Percentiles rank a stretch among this genome's conserved stretches.
Evolutionary conservation across 1,140 invertebrate genomes (phyloP).

Genomic region (Plutomurus gul): DNA sequence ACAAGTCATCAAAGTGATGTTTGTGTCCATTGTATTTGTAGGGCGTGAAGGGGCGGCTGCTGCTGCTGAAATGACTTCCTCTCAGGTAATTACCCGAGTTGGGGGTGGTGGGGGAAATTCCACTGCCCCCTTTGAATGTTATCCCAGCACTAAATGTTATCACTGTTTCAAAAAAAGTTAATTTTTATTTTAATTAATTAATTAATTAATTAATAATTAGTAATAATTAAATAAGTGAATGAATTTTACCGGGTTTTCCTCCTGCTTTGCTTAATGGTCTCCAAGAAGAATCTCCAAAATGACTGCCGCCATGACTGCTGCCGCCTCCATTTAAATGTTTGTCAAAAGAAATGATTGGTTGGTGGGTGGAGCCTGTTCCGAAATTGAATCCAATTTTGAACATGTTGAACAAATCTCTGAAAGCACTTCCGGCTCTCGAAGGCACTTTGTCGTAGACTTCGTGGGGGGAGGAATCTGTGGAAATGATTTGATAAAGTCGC

Average conservation of each 20-base stretch:
- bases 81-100: neutral
- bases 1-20: neutral
- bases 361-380: slow-evolving; percentile 14
- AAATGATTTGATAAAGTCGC: slow-evolving; percentile 35
- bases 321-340: neutral
- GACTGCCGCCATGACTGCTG: neutral
- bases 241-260: slow-evolving; percentile 8
- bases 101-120: neutral
- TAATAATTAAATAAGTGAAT: neutral
- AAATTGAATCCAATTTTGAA: slow-evolving; percentile 47
- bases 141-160: slow-evolving; percentile 41
- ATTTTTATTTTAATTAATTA: neutral
- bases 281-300: slow-evolving; percentile 25
- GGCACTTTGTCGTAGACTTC: slow-evolving; percentile 32
- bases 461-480: neutral
- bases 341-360: neutral
- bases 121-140: slow-evolving; percentile 12
- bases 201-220: neutral
- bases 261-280: slow-evolving; percentile 28
- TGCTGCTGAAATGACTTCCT: slow-evolving; percentile 36
- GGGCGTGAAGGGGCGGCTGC: slow-evolving; percentile 38
- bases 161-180: neutral
- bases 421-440: neutral
- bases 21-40: slow-evolving; percentile 37
- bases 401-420: slow-evolving; percentile 46